These are phyloP conservation scores for Ginglymostoma cirratum DNA, from an alignment of 2,113 vertebrate species.

Conservation along the genomic window DNA sequence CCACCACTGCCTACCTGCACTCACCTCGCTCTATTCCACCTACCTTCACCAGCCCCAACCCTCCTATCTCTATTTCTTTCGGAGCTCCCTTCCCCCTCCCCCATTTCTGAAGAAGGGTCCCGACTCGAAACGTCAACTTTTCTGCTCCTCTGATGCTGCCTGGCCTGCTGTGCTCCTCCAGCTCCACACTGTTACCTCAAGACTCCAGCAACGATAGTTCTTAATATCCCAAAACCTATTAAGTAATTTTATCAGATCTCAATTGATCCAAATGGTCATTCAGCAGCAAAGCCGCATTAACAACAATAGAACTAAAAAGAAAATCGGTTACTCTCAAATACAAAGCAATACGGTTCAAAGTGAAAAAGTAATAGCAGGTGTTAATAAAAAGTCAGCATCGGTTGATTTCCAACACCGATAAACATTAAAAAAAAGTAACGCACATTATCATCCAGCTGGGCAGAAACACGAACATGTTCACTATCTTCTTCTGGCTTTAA, in stretches of 20 bases:
- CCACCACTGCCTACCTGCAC: too few relatives aligned
- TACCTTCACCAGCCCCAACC: too few relatives aligned
- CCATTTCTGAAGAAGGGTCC: too few relatives aligned
- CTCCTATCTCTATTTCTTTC: too few relatives aligned
- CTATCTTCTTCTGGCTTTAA: conserved; percentile 85
- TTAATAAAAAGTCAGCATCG: background rate
- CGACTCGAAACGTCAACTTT: too few relatives aligned
- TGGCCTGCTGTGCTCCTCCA: too few relatives aligned
- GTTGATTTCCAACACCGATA: background rate
- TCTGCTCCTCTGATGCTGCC: too few relatives aligned
- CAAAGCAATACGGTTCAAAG: background rate
- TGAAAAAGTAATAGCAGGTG: background rate
- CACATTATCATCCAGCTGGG: conserved; percentile 92
- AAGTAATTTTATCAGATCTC: background rate
- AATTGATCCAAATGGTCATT: background rate
- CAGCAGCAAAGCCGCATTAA: background rate
- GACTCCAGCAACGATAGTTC: too few relatives aligned
- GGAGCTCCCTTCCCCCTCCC: too few relatives aligned
- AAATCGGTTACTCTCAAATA: background rate
- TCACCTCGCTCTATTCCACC: too few relatives aligned
- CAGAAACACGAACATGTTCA: conserved; percentile 89
- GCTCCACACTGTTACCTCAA: too few relatives aligned
- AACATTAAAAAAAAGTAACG: conserved; percentile 51
- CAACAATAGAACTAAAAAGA: background rate
- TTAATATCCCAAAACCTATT: background rate